Evolutionary conservation across 2,888 invertebrate genomes (phyloP).

Genomic region (Lithophane ornitopus): DNA sequence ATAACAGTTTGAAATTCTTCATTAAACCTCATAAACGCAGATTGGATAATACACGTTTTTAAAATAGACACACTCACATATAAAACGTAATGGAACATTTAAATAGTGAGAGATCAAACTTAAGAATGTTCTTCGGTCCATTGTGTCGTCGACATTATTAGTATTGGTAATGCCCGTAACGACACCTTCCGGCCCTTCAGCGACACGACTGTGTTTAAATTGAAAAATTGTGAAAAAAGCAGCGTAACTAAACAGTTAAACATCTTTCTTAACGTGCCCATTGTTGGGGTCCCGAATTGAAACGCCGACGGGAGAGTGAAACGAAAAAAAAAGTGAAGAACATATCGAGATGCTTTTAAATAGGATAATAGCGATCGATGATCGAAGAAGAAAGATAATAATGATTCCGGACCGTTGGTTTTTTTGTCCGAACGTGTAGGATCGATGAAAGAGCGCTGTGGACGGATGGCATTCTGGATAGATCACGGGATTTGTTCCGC

Average conservation of each 20-base stretch:
- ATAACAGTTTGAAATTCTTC: conserved; percentile 75
- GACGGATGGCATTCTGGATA: conserved; percentile 84
- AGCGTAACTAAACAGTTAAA: conserved; percentile 90
- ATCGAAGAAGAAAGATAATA: conserved; percentile 89
- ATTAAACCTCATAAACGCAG: conserved; percentile 71
- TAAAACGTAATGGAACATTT: conserved; percentile 68
- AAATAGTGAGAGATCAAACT: conserved; percentile 68
- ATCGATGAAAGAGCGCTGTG: conserved; percentile 81
- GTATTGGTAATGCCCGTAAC: conserved; percentile 87
- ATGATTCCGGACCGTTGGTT: conserved; percentile 86
- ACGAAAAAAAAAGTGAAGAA: conserved; percentile 83
- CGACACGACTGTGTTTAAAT: conserved; percentile 88
- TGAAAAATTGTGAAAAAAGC: conserved; percentile 89
- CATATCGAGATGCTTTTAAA: conserved; percentile 90
- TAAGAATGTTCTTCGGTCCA: conserved; percentile 69
- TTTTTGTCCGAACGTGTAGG: conserved; percentile 82
- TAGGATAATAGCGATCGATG: conserved; percentile 90
- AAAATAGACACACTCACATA: conserved; percentile 66
- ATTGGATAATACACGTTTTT: conserved; percentile 67
- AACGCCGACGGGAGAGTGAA: conserved; percentile 86
- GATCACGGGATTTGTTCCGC: conserved; percentile 88
- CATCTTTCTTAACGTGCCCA: conserved; percentile 89
- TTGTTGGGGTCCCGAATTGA: conserved; percentile 87
- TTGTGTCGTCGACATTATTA: conserved; percentile 81
- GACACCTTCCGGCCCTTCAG: conserved; percentile 89